Evolutionary conservation across 2,113 vertebrate genomes (phyloP).

Genomic region (Thunnus maccoyii): DNA sequence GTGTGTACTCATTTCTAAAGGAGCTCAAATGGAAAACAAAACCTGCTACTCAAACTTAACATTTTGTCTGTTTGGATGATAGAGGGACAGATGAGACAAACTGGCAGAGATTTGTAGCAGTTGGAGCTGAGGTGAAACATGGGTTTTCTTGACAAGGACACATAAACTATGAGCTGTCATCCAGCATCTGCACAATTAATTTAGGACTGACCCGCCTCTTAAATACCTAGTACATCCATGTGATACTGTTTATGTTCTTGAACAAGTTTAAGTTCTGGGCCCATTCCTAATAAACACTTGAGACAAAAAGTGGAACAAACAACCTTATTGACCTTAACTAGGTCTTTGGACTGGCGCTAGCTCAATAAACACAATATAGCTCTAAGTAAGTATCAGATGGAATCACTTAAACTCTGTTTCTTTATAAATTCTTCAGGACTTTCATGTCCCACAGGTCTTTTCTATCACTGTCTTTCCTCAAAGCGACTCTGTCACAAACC

Average conservation of each 20-base stretch:
- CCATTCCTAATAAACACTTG: not conserved
- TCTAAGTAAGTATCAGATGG: not conserved
- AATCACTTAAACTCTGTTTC: slow-evolving; percentile 3
- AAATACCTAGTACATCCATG: slow-evolving; percentile 11
- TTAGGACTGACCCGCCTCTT: slow-evolving; percentile 21
- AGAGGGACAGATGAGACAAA: slow-evolving; percentile 12
- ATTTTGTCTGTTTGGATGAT: slow-evolving; percentile 24
- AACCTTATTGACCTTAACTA: not conserved
- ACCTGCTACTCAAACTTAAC: slow-evolving; percentile 20
- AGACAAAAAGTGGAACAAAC: slow-evolving; percentile 1
- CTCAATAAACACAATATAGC: not conserved
- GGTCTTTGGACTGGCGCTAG: not conserved
- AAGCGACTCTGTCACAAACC: slow-evolving; percentile 25
- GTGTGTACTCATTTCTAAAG: slow-evolving; percentile 20
- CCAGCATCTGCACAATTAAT: slow-evolving; percentile 25
- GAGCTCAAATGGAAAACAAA: slow-evolving; percentile 38
- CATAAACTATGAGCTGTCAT: slow-evolving; percentile 56
- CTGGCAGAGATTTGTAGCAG: slow-evolving; percentile 8
- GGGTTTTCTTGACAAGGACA: slow-evolving; percentile 29
- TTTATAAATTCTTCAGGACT: slow-evolving; percentile 1
- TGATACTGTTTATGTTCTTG: slow-evolving; percentile 5
- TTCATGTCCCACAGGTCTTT: not conserved
- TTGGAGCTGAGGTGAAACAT: slow-evolving; percentile 4
- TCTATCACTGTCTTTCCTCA: not conserved
- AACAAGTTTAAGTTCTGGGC: slow-evolving; percentile 9